A percentile compares a stretch with the other conserved stretches of the same genome.
Conservation (phyloP, 2,797 vertebrate species). For the Triplophysa yarkandensis region DNA sequence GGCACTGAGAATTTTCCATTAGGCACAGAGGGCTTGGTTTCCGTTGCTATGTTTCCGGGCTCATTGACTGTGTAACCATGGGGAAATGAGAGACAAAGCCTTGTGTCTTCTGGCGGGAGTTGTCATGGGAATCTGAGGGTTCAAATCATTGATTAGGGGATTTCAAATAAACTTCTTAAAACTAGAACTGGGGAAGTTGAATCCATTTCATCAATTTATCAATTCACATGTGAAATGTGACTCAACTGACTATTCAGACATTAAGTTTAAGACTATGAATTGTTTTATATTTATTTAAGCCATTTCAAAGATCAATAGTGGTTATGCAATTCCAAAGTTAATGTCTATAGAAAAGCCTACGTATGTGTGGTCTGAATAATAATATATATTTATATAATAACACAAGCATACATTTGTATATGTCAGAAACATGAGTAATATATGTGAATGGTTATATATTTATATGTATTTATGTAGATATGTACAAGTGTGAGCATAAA, state of each 20-base stretch:
- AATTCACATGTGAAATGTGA: not conserved
- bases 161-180: slow-evolving; percentile 50
- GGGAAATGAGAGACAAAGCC: slow-evolving; percentile 65
- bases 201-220: not conserved
- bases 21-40: slow-evolving; percentile 58
- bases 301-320: no score
- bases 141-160: slow-evolving; percentile 53
- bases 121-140: slow-evolving; percentile 49
- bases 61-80: slow-evolving; percentile 71
- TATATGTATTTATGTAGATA: no score
- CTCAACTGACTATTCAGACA: not conserved
- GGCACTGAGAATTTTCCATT: slow-evolving; percentile 61
- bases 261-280: not conserved
- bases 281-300: no score
- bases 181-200: not conserved
- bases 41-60: slow-evolving; percentile 67
- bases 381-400: no score
- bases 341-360: no score
- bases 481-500: no score
- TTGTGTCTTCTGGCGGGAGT: slow-evolving; percentile 57
- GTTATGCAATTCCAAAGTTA: no score
- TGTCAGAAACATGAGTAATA: no score
- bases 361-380: no score
- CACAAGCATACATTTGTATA: no score
- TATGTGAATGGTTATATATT: no score